Evolutionary conservation across 2,888 invertebrate genomes (phyloP), one percentile per base, ranked within the genome.

Genomic region (Caenorhabditis imperialis): DNA sequence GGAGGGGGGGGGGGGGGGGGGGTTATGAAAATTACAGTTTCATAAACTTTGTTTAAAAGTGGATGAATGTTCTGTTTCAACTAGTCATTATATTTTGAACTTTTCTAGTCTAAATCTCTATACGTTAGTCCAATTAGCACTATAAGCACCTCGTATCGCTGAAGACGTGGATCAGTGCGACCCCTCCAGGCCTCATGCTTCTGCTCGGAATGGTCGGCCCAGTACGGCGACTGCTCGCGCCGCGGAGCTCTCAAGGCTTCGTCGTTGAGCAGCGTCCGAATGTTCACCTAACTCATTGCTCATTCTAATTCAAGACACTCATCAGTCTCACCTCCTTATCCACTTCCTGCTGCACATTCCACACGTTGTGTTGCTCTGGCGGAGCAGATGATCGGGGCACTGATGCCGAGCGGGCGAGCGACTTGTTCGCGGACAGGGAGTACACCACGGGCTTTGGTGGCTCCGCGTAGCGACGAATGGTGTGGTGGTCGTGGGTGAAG

Each of bases 261-360:
- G 67, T 84, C 85, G 58, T 71, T 81, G 57, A 85, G 76, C 48
- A 85, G 78, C 30, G 81, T 86, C 23, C 77, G 77, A 61, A 84
- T 79, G 55, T 67, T 79, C 60, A 83, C 84, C 83, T 81, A 12
- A 1, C 22, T 18, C 16, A 33, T 4, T 6, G 14, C 14, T 38
- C 40, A n/a, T 14, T 25, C 42, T 7, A n/a, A 20, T 53, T 53
- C 23, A 18, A 25, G 2, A 35, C 40, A 23, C 23, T 10, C n/a
- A n/a, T 38, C 25, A 37, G 22, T 55, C 61, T 74, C 50, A 82
- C 82, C 79, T 80, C 79, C 45, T 76, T 76, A 47, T 81, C 82
- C 4, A 58, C 53, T 18, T 75, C 71, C 30, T 77, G 63, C 20
- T 58, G 58, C n/a, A 58, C 38, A 58, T 63, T 69, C 79, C 77